Conservation (phyloP, 2,113 vertebrate genomes). For the Gobius niger region DNA sequence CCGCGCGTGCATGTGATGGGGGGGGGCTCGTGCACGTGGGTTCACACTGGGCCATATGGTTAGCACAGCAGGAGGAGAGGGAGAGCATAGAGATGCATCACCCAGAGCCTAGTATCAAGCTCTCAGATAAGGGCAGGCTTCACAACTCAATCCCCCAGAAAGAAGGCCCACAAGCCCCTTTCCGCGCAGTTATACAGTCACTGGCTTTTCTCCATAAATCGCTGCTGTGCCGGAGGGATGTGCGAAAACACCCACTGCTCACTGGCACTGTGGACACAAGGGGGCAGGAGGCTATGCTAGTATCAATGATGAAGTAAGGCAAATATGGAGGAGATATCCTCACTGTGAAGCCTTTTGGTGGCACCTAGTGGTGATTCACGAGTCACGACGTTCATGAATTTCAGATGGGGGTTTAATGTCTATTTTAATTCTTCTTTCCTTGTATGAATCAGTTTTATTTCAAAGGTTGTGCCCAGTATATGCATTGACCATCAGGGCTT, state of each 20-base stretch:
- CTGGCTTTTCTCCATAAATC: constrained; percentile 38
- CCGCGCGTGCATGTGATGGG: constrained; percentile 54
- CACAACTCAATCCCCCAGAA: constrained; percentile 63
- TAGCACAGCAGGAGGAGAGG: constrained; percentile 55
- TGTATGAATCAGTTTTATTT: too few relatives aligned
- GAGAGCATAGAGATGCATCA: constrained; percentile 60
- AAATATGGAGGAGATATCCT: not conserved
- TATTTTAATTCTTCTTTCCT: too few relatives aligned
- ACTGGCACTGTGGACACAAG: constrained; percentile 5
- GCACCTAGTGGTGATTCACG: too few relatives aligned
- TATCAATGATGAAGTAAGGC: not conserved
- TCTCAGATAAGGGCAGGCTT: constrained; percentile 66
- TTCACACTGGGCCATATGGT: constrained; percentile 77
- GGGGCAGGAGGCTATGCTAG: not conserved
- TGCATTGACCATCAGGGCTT: too few relatives aligned
- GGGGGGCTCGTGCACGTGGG: constrained; percentile 28
- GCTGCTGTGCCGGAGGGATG: constrained; percentile 4
- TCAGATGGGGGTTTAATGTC: too few relatives aligned
- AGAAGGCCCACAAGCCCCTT: constrained; percentile 44
- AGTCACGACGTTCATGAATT: too few relatives aligned
- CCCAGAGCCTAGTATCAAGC: constrained; percentile 64
- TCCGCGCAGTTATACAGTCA: constrained; percentile 24
- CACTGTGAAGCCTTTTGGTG: too few relatives aligned
- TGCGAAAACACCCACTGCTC: not conserved
- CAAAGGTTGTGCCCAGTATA: too few relatives aligned